Evolutionary conservation across 2,888 invertebrate species (phyloP).

Genomic region (Acheta domesticus): DNA sequence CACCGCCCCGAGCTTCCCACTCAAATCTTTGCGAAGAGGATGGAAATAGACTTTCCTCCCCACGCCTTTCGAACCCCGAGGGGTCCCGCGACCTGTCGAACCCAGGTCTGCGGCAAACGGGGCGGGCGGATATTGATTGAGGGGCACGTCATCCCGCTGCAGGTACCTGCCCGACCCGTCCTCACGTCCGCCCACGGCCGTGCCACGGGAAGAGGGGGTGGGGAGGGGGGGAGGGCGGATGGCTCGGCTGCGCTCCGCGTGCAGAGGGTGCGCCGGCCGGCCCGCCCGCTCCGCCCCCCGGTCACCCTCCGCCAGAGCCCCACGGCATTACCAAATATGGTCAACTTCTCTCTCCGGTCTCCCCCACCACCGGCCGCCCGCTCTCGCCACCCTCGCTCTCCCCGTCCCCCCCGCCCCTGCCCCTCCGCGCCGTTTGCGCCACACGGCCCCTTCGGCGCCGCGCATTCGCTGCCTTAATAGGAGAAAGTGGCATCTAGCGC

Average conservation of each 20-base stretch:
- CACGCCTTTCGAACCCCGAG: too few relatives aligned
- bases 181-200: not conserved
- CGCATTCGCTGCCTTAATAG: not conserved
- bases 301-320: not conserved
- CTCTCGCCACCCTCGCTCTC: not conserved
- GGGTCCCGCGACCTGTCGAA: too few relatives aligned
- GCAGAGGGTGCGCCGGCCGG: not conserved
- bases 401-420: not conserved
- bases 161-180: not conserved
- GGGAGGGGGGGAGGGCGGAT: too few relatives aligned
- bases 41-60: too few relatives aligned
- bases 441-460: not conserved
- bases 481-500: not conserved
- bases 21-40: too few relatives aligned
- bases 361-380: not conserved
- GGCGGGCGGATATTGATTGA: too few relatives aligned
- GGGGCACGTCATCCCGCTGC: not conserved
- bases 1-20: too few relatives aligned
- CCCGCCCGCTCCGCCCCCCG: not conserved
- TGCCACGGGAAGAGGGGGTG: not conserved
- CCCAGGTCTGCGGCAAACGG: too few relatives aligned
- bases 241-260: too few relatives aligned
- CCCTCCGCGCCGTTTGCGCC: not conserved
- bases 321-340: slow-evolving; percentile 35
- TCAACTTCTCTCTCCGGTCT: slow-evolving; percentile 26